Evolutionary conservation across 1,140 invertebrate genomes (phyloP).

Genomic region (Antheraea mylitta): DNA sequence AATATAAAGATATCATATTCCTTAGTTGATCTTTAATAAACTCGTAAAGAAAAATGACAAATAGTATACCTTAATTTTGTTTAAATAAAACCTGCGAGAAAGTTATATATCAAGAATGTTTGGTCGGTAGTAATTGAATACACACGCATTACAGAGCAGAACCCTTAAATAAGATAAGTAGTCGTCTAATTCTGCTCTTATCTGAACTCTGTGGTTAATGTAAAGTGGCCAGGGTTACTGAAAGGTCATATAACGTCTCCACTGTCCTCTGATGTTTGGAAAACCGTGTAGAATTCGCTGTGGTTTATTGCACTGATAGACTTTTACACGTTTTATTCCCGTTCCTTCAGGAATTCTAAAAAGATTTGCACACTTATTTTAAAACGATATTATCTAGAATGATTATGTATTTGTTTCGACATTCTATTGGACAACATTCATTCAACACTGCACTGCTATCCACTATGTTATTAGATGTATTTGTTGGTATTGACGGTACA

Average conservation of each 20-base stretch:
- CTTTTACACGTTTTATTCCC: no score
- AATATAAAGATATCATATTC: no score
- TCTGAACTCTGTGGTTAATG: conserved; percentile 8
- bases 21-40: no score
- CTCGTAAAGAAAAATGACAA: no score
- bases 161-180: neutral
- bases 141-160: conserved; percentile 2
- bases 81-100: neutral
- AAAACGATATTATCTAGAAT: no score
- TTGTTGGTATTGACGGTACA: no score
- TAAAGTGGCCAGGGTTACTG: neutral
- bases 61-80: neutral
- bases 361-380: no score
- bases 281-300: neutral
- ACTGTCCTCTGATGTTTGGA: neutral
- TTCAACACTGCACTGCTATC: no score
- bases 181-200: neutral
- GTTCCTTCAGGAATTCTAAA: no score
- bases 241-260: neutral
- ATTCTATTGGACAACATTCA: no score
- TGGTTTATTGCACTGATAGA: neutral
- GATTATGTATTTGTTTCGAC: no score
- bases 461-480: no score
- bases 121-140: conserved; percentile 5
- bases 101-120: neutral